phyloP scores from a whole-genome alignment of 2,113 vertebrate genomes.

The Anoura caudifer region DNA sequence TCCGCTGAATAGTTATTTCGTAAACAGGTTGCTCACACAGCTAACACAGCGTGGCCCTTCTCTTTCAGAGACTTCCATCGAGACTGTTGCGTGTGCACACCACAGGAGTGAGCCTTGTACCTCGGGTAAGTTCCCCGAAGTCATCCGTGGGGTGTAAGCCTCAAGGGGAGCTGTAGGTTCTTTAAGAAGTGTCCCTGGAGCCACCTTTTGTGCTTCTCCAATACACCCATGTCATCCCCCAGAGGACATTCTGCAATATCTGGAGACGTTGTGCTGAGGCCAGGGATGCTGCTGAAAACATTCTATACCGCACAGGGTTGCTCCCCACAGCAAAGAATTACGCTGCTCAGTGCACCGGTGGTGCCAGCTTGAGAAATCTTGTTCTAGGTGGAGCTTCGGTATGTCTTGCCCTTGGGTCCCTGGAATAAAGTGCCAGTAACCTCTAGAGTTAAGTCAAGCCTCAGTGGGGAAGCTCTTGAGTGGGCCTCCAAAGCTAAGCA shows the following conservation, averaged over 20 bases:
- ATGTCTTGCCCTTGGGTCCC: background rate
- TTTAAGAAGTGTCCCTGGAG: background rate
- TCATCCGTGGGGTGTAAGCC: background rate
- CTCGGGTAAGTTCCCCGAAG: fast-evolving
- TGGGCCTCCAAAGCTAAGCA: background rate
- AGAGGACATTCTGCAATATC: background rate
- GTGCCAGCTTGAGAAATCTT: background rate
- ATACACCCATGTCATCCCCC: too few relatives aligned
- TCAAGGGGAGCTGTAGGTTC: too few relatives aligned
- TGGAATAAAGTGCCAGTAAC: background rate
- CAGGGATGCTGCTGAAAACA: background rate
- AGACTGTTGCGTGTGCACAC: fast-evolving
- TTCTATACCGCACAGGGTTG: background rate
- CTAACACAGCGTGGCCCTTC: background rate
- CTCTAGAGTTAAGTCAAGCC: background rate
- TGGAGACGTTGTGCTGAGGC: background rate
- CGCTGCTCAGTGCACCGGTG: background rate
- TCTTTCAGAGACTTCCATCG: background rate
- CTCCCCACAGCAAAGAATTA: background rate
- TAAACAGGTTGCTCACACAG: background rate
- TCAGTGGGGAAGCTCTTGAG: background rate
- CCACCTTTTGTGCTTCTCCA: background rate
- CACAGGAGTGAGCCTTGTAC: fast-evolving
- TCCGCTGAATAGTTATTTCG: background rate
- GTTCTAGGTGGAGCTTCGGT: background rate